Evolutionary conservation across 2,888 invertebrate genomes (phyloP), one percentile per base, ranked within the genome.

Genomic region (Athalia rosae): DNA sequence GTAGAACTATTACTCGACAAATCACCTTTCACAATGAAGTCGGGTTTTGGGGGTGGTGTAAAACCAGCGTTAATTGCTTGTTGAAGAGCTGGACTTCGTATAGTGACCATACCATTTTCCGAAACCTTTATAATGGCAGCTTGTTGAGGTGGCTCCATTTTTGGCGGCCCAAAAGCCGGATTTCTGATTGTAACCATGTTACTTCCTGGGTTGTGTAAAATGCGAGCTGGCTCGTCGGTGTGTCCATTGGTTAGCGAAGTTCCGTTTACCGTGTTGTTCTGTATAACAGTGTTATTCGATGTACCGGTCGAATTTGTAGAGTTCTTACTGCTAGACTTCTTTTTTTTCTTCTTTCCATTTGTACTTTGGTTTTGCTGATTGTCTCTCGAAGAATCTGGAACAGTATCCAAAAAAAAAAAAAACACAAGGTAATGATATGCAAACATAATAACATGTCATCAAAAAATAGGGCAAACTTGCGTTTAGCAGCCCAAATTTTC

Each of bases 101-200:
- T 96, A 0, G 96, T 96, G 79, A 95, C 96, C 95, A 96, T 96
- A 8, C 95, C 95, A 84, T 94, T 93, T 79, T 94, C 94, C 81
- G 93, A 93, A 7, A 90, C 89, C 83, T 93, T 94, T 83, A 94
- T 94, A 80, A 94, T 94, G 4, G 94, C 93, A 3, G 93, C 93
- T 73, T 93, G 93, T 77, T 93, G 92, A 0, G 80, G 80, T n/a
- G 85, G 78, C 47, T 87, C 87, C 47, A 88, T 87, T 79, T 90
- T 90, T 81, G 92, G 92, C 0, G 93, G 92, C 58, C 94, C 94
- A 89, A 95, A 95, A 91, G 95, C 94, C 0, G 95, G 95, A 90
- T 95, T 95, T 15, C 95, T 92, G 4, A 95, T 91, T 0, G 95
- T 95, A 69, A 95, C 94, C 93, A 95, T 95, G 81, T 94, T 93